These are phyloP conservation scores for Tortrix viridana DNA, from an alignment of 2,888 invertebrate species.

Conservation along the genomic window DNA sequence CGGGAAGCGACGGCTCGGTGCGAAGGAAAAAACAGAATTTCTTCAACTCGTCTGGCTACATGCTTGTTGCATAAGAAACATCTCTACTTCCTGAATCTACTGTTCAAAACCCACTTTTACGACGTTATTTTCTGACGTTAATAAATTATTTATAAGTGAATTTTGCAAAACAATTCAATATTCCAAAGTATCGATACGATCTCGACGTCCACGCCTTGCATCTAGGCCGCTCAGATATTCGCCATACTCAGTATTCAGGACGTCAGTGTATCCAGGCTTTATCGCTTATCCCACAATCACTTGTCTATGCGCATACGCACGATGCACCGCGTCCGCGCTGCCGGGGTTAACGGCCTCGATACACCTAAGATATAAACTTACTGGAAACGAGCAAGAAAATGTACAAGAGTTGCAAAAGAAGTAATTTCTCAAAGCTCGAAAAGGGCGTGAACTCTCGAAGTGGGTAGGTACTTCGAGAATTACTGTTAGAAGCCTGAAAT, in stretches of 20 bases:
- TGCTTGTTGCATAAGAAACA: neutral
- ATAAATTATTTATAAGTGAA: neutral
- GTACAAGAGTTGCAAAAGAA: neutral
- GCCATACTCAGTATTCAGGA: conserved; percentile 31
- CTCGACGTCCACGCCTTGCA: conserved; percentile 21
- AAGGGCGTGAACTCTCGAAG: conserved; percentile 20
- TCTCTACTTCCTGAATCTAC: too few species aligned
- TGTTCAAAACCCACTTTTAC: too few species aligned
- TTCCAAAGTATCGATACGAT: conserved; percentile 27
- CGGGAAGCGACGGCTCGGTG: conserved; percentile 11
- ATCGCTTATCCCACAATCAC: conserved; percentile 70
- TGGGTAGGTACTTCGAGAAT: conserved; percentile 4
- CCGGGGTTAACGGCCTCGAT: conserved; percentile 68
- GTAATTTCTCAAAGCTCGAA: conserved; percentile 3
- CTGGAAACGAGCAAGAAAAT: conserved; percentile 49
- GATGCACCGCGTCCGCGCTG: conserved; percentile 59
- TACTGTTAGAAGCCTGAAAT: conserved; percentile 11
- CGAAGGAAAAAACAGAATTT: conserved; percentile 22
- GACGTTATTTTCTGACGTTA: neutral
- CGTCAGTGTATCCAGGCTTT: conserved; percentile 49
- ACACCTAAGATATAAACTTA: conserved; percentile 49
- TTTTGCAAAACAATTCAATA: conserved; percentile 16
- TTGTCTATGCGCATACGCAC: conserved; percentile 65
- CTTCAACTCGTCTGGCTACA: conserved; percentile 4
- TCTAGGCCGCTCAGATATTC: conserved; percentile 15